Base-by-base conservation (phyloP, 2,797 vertebrate genomes). In the Bufotes viridis region DNA sequence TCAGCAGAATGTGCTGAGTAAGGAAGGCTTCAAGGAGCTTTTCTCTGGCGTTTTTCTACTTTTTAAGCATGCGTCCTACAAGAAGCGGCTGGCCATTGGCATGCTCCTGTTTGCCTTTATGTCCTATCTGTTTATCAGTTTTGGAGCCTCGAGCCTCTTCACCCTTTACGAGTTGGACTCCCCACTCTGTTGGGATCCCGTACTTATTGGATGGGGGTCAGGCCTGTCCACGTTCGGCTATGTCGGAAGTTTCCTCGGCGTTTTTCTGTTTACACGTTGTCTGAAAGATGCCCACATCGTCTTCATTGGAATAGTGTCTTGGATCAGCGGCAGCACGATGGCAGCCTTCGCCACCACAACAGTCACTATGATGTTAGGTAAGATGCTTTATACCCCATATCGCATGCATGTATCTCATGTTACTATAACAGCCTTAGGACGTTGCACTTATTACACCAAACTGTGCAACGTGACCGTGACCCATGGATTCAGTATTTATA, bases 171-270 rank as follows among this genome's bases (percentile, higher is more conserved):
- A 99, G 90, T 94, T 99, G 80, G 96, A 97, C 3, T 91, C 96
- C 18, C 98, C 98, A 0, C 96, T 99, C 74, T 99, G 98, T 94
- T 99, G 98, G 98, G 95, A 93, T 57, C 97, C 97, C 93, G 95
- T 99, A 17, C 94, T 97, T 90, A 95, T 99, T 81, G 98, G 98
- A 87, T 99, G 98, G 0, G 97, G 98, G 55, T 94, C 96, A 0
- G 97, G 97, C 0, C 89, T 97, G 13, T 95, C 93, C 80, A 97
- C 96, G 14, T 87, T 94, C 0, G 90, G 96, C 57, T 99, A 97
- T 67, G 85, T 98, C 81, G 93, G 90, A 72, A 98, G 98, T 91
- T 99, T 99, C 89, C 42, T 96, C 8, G 98, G 97, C 55, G 94
- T 99, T 82, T 93, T 92, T 3, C 26, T 92, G 1, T 93, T 99